These are phyloP conservation scores for Myiagra hebetior DNA, from an alignment of 2,113 vertebrate genomes.

Conservation along the genomic window DNA sequence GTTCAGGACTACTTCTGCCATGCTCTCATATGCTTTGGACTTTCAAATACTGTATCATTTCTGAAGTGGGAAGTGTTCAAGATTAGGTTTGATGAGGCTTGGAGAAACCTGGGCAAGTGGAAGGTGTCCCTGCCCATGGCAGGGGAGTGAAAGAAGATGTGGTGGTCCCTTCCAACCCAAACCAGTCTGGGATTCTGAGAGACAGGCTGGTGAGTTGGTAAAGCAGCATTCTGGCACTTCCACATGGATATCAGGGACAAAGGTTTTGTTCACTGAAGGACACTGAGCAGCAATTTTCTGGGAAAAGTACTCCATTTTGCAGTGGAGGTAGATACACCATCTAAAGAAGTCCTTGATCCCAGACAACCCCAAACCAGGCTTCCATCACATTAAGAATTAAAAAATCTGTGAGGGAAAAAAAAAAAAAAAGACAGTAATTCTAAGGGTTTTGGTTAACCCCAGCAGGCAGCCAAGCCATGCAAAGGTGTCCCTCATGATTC, in stretches of 20 bases:
- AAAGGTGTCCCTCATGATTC: not conserved
- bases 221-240: not conserved
- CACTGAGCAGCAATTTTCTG: not conserved
- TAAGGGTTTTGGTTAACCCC: not conserved
- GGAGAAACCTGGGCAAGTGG: not conserved
- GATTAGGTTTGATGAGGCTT: not conserved
- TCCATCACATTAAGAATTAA: not conserved
- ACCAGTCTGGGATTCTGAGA: not conserved
- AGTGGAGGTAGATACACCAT: not conserved
- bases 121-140: not conserved
- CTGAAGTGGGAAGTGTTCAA: not conserved
- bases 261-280: not conserved
- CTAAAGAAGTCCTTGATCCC: not conserved
- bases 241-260: not conserved
- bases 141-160: not conserved
- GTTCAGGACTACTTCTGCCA: not conserved
- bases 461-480: not conserved
- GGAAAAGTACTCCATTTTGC: not conserved
- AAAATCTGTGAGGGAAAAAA: not conserved
- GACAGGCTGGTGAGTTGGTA: not conserved
- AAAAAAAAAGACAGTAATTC: not conserved
- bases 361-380: not conserved
- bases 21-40: not conserved
- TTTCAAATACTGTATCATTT: not conserved
- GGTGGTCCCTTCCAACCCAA: not conserved